Base-by-base conservation (phyloP, 2,113 vertebrate genomes). In the Seriola quinqueradiata region DNA sequence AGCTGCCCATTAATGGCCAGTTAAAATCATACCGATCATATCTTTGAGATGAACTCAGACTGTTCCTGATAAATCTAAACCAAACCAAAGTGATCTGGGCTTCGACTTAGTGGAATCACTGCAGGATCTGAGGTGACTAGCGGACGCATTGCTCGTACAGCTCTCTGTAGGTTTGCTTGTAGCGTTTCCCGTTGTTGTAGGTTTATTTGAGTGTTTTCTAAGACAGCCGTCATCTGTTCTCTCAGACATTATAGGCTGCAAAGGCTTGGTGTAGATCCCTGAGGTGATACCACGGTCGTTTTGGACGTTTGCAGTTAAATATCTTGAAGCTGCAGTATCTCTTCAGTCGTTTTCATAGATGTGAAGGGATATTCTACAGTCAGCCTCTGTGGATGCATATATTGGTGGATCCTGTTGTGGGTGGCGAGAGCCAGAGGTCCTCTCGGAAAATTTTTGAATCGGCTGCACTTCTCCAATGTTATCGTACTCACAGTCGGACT, bases 321-420 rank as follows among this genome's bases (percentile, higher is more conserved):
- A 0, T 59, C 12, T 72, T 3, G 44, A 57, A 25, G 10, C 4
- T 4, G 14, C 11, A 10, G 11, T 1, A 5, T 1, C 8, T 68
- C 14, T 76, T 23, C 46, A n/a, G 10, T 74, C 11, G 46, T 90
- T 90, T 71, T 81, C 87, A 67, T 90, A 92, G 63, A 83, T 68
- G 1, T 14, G 71, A 55, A 13, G 0, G 4, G 40, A 16, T 5
- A 0, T 0, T 1, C 10, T 34, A 3, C 23, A 23, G 7, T 77
- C n/a, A 0, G 0, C 28, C 57, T 16, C 50, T 73, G 57, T 9
- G 11, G 46, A 23, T 2, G 21, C 13, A 58, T 23, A 14, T 34
- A 44, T 17, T 28, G 57, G 6, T 48, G 61, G 52, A 42, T 63
- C 10, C 44, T 16, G 66, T 23, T 21, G 40, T 17, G 52, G 59